phyloP scores from a whole-genome alignment of 1,140 invertebrate genomes.

The Drosophila leontia region DNA sequence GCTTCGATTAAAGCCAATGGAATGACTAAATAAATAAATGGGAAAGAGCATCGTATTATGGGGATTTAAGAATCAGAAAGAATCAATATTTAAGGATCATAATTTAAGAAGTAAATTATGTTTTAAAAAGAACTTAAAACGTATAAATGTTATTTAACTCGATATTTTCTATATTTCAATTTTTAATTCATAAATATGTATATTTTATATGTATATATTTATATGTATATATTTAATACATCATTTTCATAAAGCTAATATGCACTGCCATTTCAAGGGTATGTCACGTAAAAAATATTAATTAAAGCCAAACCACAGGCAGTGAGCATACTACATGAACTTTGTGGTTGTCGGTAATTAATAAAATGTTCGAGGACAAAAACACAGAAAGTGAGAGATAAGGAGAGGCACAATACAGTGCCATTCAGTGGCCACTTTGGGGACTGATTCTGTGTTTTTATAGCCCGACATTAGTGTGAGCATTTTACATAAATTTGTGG shows the following conservation, averaged over 20 bases:
- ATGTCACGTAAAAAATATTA: constrained; percentile 61
- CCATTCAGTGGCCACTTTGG: constrained; percentile 60
- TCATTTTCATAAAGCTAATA: constrained; percentile 2
- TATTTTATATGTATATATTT: too few species aligned
- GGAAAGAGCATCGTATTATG: too few species aligned
- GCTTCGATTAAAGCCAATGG: constrained; percentile 8
- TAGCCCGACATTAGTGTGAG: constrained; percentile 53
- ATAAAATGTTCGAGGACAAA: constrained; percentile 60
- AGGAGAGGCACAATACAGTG: constrained; percentile 2
- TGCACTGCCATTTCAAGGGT: constrained; percentile 1
- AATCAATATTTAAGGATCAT: not conserved
- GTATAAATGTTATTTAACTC: too few species aligned
- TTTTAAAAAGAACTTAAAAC: too few species aligned
- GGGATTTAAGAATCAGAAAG: too few species aligned
- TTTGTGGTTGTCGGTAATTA: constrained; percentile 73
- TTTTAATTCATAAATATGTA: too few species aligned
- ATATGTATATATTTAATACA: not conserved
- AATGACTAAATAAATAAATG: constrained; percentile 2
- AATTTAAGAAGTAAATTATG: too few species aligned
- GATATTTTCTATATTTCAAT: not conserved
- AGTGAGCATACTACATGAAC: constrained; percentile 61
- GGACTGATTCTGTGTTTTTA: constrained; percentile 42
- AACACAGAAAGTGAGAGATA: not conserved
- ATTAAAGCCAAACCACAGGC: constrained; percentile 75
- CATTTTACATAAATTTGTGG: constrained; percentile 46